Percentiles rank a stretch among this genome's conserved stretches.
These are phyloP conservation scores for Notoglanidium macrostoma DNA, from an alignment of 2,797 vertebrate species.

Conservation along the genomic window DNA sequence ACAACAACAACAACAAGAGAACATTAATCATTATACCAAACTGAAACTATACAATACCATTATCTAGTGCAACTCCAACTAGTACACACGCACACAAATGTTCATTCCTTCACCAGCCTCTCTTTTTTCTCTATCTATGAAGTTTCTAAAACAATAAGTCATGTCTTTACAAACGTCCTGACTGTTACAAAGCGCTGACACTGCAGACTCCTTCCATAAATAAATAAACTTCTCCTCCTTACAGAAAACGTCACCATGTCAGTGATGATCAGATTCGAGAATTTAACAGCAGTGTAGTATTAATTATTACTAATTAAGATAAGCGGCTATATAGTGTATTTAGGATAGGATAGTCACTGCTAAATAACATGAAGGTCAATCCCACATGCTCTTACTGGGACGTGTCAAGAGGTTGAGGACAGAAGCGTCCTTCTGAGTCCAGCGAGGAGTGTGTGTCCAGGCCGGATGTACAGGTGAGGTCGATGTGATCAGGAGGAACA, in stretches of 20 bases:
- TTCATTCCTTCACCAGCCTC: too few relatives aligned
- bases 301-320: neutral
- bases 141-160: neutral
- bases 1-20: neutral
- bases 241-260: neutral
- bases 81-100: neutral
- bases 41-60: neutral
- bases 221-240: neutral
- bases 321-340: neutral
- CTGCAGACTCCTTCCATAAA: neutral
- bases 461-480: conserved; percentile 79
- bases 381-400: conserved; percentile 77
- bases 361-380: neutral
- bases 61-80: neutral
- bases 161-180: neutral
- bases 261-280: neutral
- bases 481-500: conserved; percentile 88
- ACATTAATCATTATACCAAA: neutral
- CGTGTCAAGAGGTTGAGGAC: conserved; percentile 89
- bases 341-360: neutral
- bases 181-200: neutral
- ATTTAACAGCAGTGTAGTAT: neutral
- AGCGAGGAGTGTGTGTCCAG: conserved; percentile 79
- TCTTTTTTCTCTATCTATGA: neutral
- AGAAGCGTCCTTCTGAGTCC: conserved; percentile 87